Base-by-base conservation (phyloP, 2,113 vertebrate genomes). In the Alethe castanea region DNA sequence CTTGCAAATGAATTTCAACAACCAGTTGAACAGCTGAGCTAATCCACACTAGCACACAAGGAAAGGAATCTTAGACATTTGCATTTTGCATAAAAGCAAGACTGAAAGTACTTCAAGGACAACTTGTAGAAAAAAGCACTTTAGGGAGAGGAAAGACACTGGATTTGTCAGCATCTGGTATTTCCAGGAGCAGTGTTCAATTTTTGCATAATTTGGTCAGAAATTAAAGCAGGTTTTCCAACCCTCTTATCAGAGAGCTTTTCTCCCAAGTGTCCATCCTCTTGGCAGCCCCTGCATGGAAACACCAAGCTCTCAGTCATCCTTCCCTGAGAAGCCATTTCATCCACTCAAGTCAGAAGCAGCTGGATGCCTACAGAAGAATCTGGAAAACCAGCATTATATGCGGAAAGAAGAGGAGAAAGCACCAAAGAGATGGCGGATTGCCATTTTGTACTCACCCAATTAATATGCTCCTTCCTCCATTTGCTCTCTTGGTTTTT, bases 391-490 rank as follows among this genome's bases (percentile, higher is more conserved):
- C 23, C 42, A 90, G n/a, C 61, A 83, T 48, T 86, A 71, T 25
- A n/a, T 83, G 59, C 73, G 81, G 56, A 96, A 87, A 93, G 53
- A 47, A 90, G 60, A 90, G 53, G 31, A 94, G 26, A 94, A 56
- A 86, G 40, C 61, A 56, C 77, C 52, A 61, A 79, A 90, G 76
- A 83, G 56, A 65, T 86, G 90, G 82, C 11, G 0, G 71, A 70
- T 90, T 83, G 90, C 90, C 86, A 86, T 94, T 96, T 74, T 83
- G 80, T 97, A 95, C 95, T 95, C 87, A 94, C 94, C 89, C 86
- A 81, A 61, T 89, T 66, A 89, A 71, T 77, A 24, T 48, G 71
- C 14, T 95, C 48, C 90, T 90, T 94, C 83, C 52, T 96, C 85
- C 91, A 69, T 79, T 91, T 94, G 92, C 38, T 90, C 86, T 83